phyloP scores from a whole-genome alignment of 2,797 vertebrate genomes.

The Aulostomus chinensis region DNA sequence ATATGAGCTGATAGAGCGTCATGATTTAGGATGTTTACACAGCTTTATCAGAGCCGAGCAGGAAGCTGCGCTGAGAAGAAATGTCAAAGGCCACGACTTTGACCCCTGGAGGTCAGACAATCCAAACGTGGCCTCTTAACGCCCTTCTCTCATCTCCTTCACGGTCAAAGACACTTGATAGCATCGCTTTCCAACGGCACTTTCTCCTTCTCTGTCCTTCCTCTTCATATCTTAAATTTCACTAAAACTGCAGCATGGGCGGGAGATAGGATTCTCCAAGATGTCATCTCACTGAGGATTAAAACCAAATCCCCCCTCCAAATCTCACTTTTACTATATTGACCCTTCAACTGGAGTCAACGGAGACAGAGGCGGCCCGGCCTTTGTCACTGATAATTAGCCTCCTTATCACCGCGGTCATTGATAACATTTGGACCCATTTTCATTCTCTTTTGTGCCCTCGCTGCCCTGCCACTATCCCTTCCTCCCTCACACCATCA shows the following conservation, averaged over 20 bases:
- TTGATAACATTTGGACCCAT: conserved; percentile 76
- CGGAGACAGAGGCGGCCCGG: conserved; percentile 26
- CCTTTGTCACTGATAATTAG: conserved; percentile 77
- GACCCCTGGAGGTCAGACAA: conserved; percentile 50
- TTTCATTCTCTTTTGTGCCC: conserved; percentile 46
- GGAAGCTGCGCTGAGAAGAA: conserved; percentile 40
- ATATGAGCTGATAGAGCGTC: conserved; percentile 49
- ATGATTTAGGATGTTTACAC: conserved; percentile 62
- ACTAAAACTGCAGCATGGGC: not conserved
- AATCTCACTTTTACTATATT: conserved; percentile 40
- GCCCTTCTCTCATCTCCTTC: conserved; percentile 17
- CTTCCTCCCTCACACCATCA: conserved; percentile 47
- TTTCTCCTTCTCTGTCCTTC: conserved; percentile 18
- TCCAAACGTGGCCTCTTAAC: conserved; percentile 26
- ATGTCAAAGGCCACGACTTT: conserved; percentile 57
- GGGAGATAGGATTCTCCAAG: conserved; percentile 30
- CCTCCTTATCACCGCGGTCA: conserved; percentile 60
- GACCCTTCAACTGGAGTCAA: conserved; percentile 43
- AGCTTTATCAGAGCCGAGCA: conserved; percentile 60
- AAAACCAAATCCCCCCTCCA: conserved; percentile 25
- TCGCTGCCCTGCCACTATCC: conserved; percentile 18
- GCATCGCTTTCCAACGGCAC: not conserved
- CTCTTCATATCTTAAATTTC: conserved; percentile 15
- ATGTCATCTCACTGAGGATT: conserved; percentile 32
- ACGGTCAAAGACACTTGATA: conserved; percentile 6